Base-by-base conservation (phyloP, 1,140 invertebrate genomes). In the Trichogramma pretiosum region DNA sequence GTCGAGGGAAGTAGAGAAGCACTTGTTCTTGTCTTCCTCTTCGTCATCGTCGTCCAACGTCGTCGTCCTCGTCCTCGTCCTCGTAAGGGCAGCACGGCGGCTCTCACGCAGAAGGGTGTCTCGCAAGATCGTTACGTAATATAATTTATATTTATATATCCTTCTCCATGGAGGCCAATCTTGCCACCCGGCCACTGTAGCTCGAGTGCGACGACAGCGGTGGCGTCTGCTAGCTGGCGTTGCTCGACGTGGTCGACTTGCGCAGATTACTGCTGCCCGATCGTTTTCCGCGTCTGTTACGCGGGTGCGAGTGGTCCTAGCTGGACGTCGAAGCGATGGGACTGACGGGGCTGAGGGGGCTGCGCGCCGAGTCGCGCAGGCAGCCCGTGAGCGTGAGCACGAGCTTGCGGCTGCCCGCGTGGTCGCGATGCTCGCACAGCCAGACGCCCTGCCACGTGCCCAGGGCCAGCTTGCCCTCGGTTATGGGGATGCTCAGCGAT, bases 381-480 rank as follows among this genome's bases (percentile, higher is more conserved):
- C 87, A 89, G 21, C 91, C 91, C 55, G 92, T 93, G 63, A 95
- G 72, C 47, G 90, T 94, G 58, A 93, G 84, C 53, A 93, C 84
- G 61, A 93, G 72, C 74, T 93, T 94, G 50, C 92, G 79, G 61
- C 88, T 92, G 51, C 92, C 92, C 57, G 89, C 93, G 64, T 89
- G 85, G 74, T 97, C 91, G 59, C 93, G 81, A 73, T 98, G 93
- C 75, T 98, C 93, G 76, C 93, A 96, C 49, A 98, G 77, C 93
- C 93, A 98, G 52, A 98, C 85, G 44, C 93, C 93, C 75, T 97
- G 93, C 93, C 93, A 97, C 56, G 89, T 93, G 44, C 93, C 93
- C 53, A 97, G 74, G 61, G 92, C 93, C 54, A 97, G 75, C 69
- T 93, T 90, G 42, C 93, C 93, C 63, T 96, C 89, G 49, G 91